Base-by-base conservation (phyloP, 2,797 vertebrate genomes). In the Aratinga solstitialis region DNA sequence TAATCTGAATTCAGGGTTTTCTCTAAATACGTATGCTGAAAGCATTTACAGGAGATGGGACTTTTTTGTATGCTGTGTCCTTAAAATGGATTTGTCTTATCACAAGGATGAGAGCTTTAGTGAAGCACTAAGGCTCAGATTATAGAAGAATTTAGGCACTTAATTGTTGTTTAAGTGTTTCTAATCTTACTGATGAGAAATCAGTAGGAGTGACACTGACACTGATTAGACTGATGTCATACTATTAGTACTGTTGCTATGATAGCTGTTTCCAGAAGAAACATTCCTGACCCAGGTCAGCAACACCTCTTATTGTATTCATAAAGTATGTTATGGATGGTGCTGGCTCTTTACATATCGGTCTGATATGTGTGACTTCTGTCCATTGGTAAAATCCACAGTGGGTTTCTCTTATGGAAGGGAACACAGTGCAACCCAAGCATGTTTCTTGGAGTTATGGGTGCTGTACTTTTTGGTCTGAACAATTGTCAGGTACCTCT, bases 281-380 rank as follows among this genome's bases (percentile, higher is more conserved):
- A 26, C 15, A 4, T 20, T 66, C 5, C n/a, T 68, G 15, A 36
- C 4, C 10, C 17, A 68, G 22, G 26, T 84, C 9, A 8, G 0
- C 1, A 34, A 23, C 4, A 1, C 5, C 34, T 68, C 42, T 67
- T 56, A 9, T 30, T 43, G 53, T 5, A 53, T 10, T 32, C 65
- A 13, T 13, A 36, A 40, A 23, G 13, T 11, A 4, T 16, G 1
- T 21, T 36, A 5, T 4, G 15, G 32, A 2, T 5, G 16, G 16
- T 16, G 15, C 13, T 51, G n/a, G 13, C 20, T 67, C 32, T 32
- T 0, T n/a, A 2, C 13, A 6, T 40, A 7, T 50, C 4, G 26
- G 22, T 19, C 8, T 0, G 0, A 36, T 18, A 12, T 13, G 5
- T 2, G 3, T 53, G 14, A 7, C 24, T 83, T 71, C 4, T 27